Evolutionary conservation across 2,888 invertebrate genomes (phyloP).

Genomic region (Osmoderma eremita): DNA sequence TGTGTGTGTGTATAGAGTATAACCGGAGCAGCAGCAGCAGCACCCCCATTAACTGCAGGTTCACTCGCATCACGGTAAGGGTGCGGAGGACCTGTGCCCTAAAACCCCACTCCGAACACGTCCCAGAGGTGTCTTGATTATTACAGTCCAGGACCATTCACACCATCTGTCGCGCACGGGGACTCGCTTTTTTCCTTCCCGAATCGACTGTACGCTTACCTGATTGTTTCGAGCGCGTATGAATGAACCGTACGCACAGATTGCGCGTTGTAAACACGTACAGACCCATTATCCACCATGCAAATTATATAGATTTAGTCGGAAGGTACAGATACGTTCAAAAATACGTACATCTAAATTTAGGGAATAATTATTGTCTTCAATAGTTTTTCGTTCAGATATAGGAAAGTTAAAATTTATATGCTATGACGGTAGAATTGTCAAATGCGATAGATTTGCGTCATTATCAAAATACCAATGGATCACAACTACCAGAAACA

Average conservation of each 20-base stretch:
- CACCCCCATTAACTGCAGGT: conserved; percentile 50
- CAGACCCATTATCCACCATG: conserved; percentile 17
- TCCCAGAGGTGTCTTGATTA: conserved; percentile 61
- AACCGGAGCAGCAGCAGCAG: too few relatives aligned
- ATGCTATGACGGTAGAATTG: too few relatives aligned
- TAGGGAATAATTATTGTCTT: too few relatives aligned
- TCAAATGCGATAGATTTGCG: too few relatives aligned
- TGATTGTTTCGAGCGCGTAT: conserved; percentile 32
- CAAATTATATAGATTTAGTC: background rate
- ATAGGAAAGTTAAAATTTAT: too few relatives aligned
- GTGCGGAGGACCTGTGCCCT: conserved; percentile 42
- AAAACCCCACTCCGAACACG: conserved; percentile 57
- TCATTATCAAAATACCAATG: too few relatives aligned
- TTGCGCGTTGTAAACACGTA: conserved; percentile 1
- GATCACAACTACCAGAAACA: too few relatives aligned
- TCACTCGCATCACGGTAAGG: conserved; percentile 28
- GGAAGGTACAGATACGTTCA: background rate
- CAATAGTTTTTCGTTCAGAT: too few relatives aligned
- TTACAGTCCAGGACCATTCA: conserved; percentile 56
- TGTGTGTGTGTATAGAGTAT: conserved; percentile 47
- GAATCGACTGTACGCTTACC: conserved; percentile 44
- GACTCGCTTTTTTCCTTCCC: conserved; percentile 50
- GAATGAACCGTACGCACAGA: conserved; percentile 1
- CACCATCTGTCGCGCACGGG: conserved; percentile 61
- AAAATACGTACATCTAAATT: background rate